Percentiles rank a stretch among this genome's conserved stretches.
phyloP scores from a whole-genome alignment of 2,888 invertebrate genomes.

The Drosophila aldrichi region DNA sequence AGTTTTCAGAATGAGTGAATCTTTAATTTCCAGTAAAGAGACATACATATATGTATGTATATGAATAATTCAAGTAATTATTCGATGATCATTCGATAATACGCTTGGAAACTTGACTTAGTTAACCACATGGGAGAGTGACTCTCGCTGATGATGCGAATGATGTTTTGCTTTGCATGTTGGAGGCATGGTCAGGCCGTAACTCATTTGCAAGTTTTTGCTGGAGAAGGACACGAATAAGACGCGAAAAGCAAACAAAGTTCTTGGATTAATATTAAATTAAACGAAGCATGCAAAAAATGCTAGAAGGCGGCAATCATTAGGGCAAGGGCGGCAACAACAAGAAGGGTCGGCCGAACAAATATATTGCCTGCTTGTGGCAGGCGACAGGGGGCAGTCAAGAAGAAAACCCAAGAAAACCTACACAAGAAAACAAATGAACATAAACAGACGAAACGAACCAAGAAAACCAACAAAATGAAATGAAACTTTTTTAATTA shows the following conservation, averaged over 20 bases:
- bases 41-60: too few relatives aligned
- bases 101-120: neutral
- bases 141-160: neutral
- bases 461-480: slow-evolving; percentile 84
- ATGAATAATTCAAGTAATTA: too few relatives aligned
- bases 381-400: neutral
- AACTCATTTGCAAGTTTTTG: slow-evolving; percentile 48
- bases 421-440: slow-evolving; percentile 77
- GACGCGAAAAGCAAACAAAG: slow-evolving; percentile 66
- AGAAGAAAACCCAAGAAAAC: slow-evolving; percentile 62
- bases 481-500: slow-evolving; percentile 85
- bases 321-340: slow-evolving; percentile 57
- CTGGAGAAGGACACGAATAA: slow-evolving; percentile 32
- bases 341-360: slow-evolving; percentile 22
- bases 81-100: neutral
- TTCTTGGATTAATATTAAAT: slow-evolving; percentile 83
- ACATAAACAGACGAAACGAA: slow-evolving; percentile 82
- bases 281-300: slow-evolving; percentile 83
- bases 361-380: slow-evolving; percentile 40
- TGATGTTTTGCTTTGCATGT: neutral
- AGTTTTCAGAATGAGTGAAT: too few relatives aligned
- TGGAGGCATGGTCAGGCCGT: slow-evolving; percentile 8
- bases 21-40: too few relatives aligned
- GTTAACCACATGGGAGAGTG: neutral
- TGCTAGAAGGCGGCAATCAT: slow-evolving; percentile 77